Base-by-base conservation (phyloP, 2,113 vertebrate species). In the Coryphaenoides rupestris region DNA sequence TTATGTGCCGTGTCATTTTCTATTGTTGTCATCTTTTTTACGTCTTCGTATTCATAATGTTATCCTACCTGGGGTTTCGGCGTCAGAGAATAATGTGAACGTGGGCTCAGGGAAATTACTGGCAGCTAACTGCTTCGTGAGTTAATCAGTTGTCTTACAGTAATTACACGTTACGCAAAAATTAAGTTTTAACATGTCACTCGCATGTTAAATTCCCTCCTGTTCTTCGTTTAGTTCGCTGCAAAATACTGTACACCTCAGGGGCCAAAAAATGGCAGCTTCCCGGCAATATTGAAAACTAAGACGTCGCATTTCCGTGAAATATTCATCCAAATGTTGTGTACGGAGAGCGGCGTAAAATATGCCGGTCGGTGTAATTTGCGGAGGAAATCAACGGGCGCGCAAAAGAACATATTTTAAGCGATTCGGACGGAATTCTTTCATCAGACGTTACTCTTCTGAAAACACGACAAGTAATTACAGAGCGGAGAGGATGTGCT, bases 161-260 rank as follows among this genome's bases (percentile, higher is more conserved):
- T 47, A 10, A 17, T 60, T 64, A 40, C 9, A 40, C 33, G 13
- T 12, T 10, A 2, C 33, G 68, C 47, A 54, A 21, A 16, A 19
- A 0, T 58, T 46, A 63, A 56, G 14, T 21, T 16, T 58, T 23
- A 58, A 28, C 23, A 28, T 28, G 62, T 40, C 54, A 59, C 56
- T 68, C 17, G 46, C 33, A 56, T 66, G 47, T 53, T 76, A 61
- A 69, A 72, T 70, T 66, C 58, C 5, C 24, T 23, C 64, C 50
- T 55, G 55, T 65, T 28, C 60, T 77, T 69, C 63, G 71, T 79
- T 81, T 73, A 72, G 58, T 65, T 52, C 66, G 75, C n/a, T n/a
- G 67, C 62, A 62, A 22, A 46, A 63, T 59, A 33, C 22, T 66
- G 68, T 57, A 71, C 57, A 73, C 69, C 47, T 69, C 45, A n/a